phyloP scores from a whole-genome alignment of 2,888 invertebrate species.

The Colletes collaris region DNA sequence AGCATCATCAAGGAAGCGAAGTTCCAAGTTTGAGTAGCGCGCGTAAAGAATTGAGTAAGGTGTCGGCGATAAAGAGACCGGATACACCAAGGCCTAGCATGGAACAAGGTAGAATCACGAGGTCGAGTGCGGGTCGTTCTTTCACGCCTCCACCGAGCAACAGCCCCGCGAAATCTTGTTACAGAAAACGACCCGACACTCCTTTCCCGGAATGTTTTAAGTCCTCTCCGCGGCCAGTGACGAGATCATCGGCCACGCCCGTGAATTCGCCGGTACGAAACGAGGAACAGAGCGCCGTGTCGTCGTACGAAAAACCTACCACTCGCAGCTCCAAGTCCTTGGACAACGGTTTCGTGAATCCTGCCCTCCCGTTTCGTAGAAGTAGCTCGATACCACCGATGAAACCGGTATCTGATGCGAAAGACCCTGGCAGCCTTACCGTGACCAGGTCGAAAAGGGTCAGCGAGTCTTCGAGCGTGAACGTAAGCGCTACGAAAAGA shows the following conservation, averaged over 20 bases:
- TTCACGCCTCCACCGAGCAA: constrained; percentile 43
- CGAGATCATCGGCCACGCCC: constrained; percentile 52
- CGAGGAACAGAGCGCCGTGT: constrained; percentile 37
- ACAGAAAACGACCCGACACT: constrained; percentile 73
- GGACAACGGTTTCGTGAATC: constrained; percentile 73
- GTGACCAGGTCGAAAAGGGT: constrained; percentile 30
- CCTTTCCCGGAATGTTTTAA: constrained; percentile 68
- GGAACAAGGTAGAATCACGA: constrained; percentile 61
- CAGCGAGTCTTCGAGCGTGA: constrained; percentile 21
- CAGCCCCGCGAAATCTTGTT: constrained; percentile 32
- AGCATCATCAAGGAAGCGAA: constrained; percentile 16
- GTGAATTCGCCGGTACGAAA: constrained; percentile 38
- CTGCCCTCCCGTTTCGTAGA: constrained; percentile 52
- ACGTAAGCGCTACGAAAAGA: constrained; percentile 52
- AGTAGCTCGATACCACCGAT: constrained; percentile 63
- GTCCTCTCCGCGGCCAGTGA: constrained; percentile 59
- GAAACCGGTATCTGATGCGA: constrained; percentile 38
- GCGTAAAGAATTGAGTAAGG: constrained; percentile 25
- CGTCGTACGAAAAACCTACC: constrained; percentile 59
- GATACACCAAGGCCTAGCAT: constrained; percentile 44
- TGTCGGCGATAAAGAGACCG: constrained; percentile 18
- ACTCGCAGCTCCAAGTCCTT: constrained; percentile 67
- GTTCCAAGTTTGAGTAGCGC: neutral
- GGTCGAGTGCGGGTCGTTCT: constrained; percentile 55
- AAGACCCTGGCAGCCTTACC: constrained; percentile 26